Evolutionary conservation across 2,113 vertebrate genomes (phyloP), one percentile per base, ranked within the genome.

Genomic region (Lota lota): DNA sequence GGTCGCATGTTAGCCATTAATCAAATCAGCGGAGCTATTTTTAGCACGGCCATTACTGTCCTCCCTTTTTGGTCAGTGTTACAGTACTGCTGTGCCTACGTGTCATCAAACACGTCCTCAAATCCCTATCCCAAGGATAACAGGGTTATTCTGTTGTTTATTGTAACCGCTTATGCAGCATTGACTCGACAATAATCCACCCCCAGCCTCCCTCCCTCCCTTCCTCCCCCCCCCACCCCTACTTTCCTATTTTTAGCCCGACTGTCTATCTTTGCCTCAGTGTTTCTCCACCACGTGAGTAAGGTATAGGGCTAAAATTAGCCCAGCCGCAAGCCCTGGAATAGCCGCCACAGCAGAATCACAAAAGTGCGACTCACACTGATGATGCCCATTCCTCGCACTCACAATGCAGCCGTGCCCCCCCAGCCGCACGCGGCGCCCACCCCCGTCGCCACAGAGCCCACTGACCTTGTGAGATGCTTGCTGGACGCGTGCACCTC

Each of bases 401-500:
- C 3, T 10, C 36, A 17, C 36, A 17, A 51, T 24, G 69, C 62
- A 28, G 0, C 21, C 56, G 4, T 17, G 67, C 21, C 6, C 21
- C 6, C 6, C 1, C 22, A 3, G n/a, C 15, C 28, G 18, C 18
- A 67, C n/a, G 24, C 47, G 16, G 18, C 22, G 15, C 0, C 40
- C 40, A 11, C 40, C 2, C 36, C 7, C 40, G 1, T 47, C 6
- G 12, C 5, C 40, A 11, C 40, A 18, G 57, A 28, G 65, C 51
- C 71, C 16, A 86, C 95, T 87, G 84, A 99, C 97, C 97, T 97
- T 64, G 97, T 99, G 91, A 99, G 90, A 77, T 99, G 97, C 90
- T 97, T 98, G 94, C 97, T 99, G 2, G 96, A 98, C 62, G 95
- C 96, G 1, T 99, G 97, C 47, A 99, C 97, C 87, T 99, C 97